Conservation (phyloP, 1,140 invertebrate genomes). For the Laupala kohalensis region DNA sequence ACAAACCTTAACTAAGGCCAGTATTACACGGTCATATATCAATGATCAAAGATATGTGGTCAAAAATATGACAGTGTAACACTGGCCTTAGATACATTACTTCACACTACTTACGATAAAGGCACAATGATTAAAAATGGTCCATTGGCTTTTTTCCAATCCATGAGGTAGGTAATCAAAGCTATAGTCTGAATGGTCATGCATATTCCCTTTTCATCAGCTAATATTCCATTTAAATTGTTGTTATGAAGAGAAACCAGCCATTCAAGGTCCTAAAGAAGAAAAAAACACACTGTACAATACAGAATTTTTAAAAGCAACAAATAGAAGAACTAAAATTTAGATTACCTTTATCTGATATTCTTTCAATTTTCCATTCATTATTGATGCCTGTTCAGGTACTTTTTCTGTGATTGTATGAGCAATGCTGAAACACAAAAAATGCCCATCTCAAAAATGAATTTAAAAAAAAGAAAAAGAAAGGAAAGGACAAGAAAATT, state of each 20-base stretch:
- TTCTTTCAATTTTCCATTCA: slow-evolving; percentile 45
- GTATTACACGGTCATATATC: neutral
- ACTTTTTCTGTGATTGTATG: slow-evolving; percentile 43
- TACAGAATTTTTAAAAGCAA: neutral
- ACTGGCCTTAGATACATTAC: too few species aligned
- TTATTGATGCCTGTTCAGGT: slow-evolving; percentile 39
- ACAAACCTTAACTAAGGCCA: too few species aligned
- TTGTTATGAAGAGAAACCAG: slow-evolving; percentile 61
- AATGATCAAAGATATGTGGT: neutral
- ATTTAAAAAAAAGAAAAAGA: too few species aligned
- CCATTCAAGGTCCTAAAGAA: slow-evolving; percentile 49
- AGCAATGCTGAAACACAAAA: slow-evolving; percentile 31
- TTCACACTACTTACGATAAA: slow-evolving; percentile 31
- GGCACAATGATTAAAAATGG: slow-evolving; percentile 59
- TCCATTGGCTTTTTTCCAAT: slow-evolving; percentile 50
- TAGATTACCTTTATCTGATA: slow-evolving; percentile 34
- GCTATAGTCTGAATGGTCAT: slow-evolving; percentile 49
- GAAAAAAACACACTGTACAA: neutral
- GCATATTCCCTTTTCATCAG: slow-evolving; percentile 47
- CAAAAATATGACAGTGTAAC: too few species aligned
- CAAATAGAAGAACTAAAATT: neutral
- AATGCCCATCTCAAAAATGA: too few species aligned
- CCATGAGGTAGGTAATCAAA: slow-evolving; percentile 53
- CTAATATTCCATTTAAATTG: slow-evolving; percentile 42
- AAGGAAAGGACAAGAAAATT: too few species aligned